Conservation (phyloP, 2,113 vertebrate genomes). For the Hirundichthys speculiger region DNA sequence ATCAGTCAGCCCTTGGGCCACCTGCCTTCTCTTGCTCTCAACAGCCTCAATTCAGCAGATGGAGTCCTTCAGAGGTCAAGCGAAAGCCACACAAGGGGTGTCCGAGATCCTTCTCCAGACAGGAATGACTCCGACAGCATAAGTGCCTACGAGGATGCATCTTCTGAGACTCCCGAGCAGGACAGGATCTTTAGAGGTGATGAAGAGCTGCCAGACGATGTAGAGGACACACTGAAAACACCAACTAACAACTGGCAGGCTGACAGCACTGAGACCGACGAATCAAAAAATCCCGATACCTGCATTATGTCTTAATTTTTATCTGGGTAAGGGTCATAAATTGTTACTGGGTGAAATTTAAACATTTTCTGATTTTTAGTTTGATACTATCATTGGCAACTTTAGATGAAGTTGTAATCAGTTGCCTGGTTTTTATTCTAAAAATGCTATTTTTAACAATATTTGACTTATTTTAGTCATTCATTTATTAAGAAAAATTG, state of each 20-base stretch:
- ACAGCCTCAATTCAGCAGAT: constrained; percentile 18
- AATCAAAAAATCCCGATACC: constrained; percentile 28
- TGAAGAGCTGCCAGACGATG: constrained; percentile 47
- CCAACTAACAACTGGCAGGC: background rate
- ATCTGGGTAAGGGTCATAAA: background rate
- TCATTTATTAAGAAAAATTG: background rate
- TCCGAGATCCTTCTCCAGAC: constrained; percentile 27
- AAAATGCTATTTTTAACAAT: background rate
- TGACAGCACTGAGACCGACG: background rate
- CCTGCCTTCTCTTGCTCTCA: constrained; percentile 56
- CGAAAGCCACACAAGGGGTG: background rate
- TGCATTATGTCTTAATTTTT: constrained; percentile 75
- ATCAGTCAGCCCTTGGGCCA: constrained; percentile 44
- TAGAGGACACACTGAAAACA: constrained; percentile 17
- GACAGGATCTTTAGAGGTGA: constrained; percentile 52
- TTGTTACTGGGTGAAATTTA: constrained; percentile 2
- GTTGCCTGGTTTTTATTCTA: background rate
- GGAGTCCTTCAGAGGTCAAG: constrained; percentile 57
- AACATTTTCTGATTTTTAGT: constrained; percentile 9
- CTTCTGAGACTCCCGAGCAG: constrained; percentile 72
- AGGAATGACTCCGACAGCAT: constrained; percentile 68
- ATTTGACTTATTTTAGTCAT: background rate
- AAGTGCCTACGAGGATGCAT: constrained; percentile 80
- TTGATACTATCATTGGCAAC: constrained; percentile 8
- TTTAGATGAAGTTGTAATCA: background rate